Percentiles rank a stretch among this genome's conserved stretches.
Conservation (phyloP, 2,888 invertebrate species). For the Polietes domitor region DNA sequence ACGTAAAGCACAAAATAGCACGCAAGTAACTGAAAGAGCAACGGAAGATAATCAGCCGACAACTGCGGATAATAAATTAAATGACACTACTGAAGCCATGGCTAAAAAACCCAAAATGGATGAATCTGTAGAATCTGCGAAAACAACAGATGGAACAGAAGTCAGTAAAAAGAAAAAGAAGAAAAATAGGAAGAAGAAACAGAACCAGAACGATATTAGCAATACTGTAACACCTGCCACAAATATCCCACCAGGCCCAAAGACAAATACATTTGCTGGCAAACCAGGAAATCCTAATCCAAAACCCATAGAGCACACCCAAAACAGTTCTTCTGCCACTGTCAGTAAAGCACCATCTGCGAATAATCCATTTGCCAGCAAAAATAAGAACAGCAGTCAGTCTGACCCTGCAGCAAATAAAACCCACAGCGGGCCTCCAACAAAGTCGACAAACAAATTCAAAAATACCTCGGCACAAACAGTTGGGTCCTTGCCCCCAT, state of each 20-base stretch:
- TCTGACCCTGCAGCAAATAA: not conserved
- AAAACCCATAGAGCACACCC: not conserved
- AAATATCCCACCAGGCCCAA: constrained; percentile 25
- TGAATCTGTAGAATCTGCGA: not conserved
- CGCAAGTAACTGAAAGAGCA: not conserved
- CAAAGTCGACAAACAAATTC: not conserved
- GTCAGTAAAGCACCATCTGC: not conserved
- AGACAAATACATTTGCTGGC: not conserved
- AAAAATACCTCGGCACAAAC: not conserved
- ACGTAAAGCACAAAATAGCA: constrained; percentile 47
- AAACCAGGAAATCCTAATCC: not conserved
- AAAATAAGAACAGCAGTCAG: not conserved
- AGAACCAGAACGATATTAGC: not conserved
- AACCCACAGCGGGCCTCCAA: not conserved
- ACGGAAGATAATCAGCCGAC: not conserved
- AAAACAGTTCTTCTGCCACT: not conserved
- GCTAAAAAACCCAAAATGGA: constrained; percentile 42
- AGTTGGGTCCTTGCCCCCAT: constrained; percentile 58
- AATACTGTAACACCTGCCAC: not conserved
- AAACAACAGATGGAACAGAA: not conserved
- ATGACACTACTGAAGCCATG: not conserved
- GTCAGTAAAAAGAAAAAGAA: constrained; percentile 40
- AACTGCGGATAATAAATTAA: not conserved
- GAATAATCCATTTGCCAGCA: constrained; percentile 53
- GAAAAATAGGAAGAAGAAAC: constrained; percentile 38